A percentile compares a stretch with the other conserved stretches of the same genome.
Conservation (phyloP, 1,140 invertebrate species). For the Carposina sasakii region DNA sequence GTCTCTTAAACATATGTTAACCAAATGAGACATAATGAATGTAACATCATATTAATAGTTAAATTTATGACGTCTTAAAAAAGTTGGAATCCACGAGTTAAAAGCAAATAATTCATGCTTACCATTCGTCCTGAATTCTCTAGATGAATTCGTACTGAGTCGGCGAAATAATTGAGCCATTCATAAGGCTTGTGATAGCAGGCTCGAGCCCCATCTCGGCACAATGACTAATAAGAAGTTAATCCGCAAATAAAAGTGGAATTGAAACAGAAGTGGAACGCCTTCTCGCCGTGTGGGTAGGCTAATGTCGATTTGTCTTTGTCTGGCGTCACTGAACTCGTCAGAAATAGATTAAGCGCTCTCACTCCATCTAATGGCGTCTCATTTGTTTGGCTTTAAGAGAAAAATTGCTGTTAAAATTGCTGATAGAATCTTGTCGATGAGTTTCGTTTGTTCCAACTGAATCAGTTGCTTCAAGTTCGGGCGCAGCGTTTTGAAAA, state of each 20-base stretch:
- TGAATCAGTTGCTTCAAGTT: constrained; percentile 46
- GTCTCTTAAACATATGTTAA: no score
- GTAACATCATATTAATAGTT: no score
- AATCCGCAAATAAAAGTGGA: constrained; percentile 72
- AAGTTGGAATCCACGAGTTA: no score
- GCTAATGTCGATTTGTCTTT: constrained; percentile 71
- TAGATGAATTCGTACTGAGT: constrained; percentile 51
- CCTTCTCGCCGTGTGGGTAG: constrained; percentile 69
- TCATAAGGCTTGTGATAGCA: constrained; percentile 68
- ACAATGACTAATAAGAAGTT: constrained; percentile 72
- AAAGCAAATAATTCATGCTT: constrained; percentile 46
- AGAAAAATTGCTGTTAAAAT: constrained; percentile 70
- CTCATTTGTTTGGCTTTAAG: constrained; percentile 72
- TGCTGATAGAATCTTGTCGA: constrained; percentile 63
- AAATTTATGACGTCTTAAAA: no score
- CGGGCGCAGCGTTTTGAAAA: constrained; percentile 43
- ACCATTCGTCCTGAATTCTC: constrained; percentile 31
- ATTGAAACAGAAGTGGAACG: constrained; percentile 69
- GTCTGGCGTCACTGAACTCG: constrained; percentile 71
- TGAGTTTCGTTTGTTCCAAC: constrained; percentile 64
- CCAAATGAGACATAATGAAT: no score
- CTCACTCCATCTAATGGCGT: constrained; percentile 70
- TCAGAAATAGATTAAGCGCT: constrained; percentile 73
- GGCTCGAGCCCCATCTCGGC: constrained; percentile 45
- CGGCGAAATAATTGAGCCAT: constrained; percentile 68